Percentiles rank a stretch among this genome's conserved stretches.
Evolutionary conservation across 1,140 invertebrate genomes (phyloP).

Genomic region (Bombus superbus): DNA sequence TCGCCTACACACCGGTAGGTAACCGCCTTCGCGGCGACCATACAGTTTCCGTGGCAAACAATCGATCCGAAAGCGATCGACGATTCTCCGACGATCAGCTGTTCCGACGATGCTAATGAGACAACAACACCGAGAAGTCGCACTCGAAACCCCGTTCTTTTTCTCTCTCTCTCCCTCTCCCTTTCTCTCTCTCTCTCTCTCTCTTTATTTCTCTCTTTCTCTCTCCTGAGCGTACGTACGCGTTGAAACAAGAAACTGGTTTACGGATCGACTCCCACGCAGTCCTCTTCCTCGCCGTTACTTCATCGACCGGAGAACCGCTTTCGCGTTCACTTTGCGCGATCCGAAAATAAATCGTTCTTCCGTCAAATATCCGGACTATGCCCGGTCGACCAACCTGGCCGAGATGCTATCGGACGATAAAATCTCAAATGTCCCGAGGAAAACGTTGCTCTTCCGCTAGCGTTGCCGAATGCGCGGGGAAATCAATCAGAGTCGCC

Average conservation of each 20-base stretch:
- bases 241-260: constrained; percentile 55
- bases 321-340: constrained; percentile 32
- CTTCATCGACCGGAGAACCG: constrained; percentile 29
- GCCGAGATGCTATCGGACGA: neutral
- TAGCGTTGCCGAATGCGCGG: constrained; percentile 14
- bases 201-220: rapidly evolving
- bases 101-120: constrained; percentile 1
- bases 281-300: constrained; percentile 20
- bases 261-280: constrained; percentile 50
- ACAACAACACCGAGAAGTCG: neutral
- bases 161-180: neutral
- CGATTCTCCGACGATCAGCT: constrained; percentile 15
- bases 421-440: constrained; percentile 31
- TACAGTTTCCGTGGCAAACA: neutral
- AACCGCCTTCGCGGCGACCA: neutral
- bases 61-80: neutral
- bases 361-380: neutral
- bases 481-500: constrained; percentile 33
- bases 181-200: too few relatives aligned
- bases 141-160: neutral
- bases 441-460: neutral
- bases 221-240: neutral
- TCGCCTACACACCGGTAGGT: neutral
- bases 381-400: neutral
- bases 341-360: constrained; percentile 40